Conservation (phyloP, 2,888 invertebrate genomes). For the Monopis laevigella region DNA sequence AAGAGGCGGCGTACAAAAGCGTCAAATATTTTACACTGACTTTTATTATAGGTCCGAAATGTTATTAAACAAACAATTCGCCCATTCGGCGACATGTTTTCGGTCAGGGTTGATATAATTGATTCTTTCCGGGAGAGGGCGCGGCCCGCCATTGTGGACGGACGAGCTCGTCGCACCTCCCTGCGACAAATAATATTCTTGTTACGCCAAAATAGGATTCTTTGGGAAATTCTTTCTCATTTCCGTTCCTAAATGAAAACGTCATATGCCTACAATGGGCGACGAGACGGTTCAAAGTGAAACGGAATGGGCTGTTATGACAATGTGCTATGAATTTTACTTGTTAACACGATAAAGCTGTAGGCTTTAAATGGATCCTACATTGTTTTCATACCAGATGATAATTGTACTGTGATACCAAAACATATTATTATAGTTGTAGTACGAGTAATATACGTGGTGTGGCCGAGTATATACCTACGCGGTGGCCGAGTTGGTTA, state of each 20-base stretch:
- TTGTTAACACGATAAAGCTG: too few relatives aligned
- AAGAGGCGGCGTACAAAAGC: conserved; percentile 42
- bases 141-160: conserved; percentile 38
- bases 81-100: conserved; percentile 57
- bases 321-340: conserved; percentile 41
- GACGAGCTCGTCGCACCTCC: conserved; percentile 26
- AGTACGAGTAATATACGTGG: too few relatives aligned
- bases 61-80: conserved; percentile 68
- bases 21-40: conserved; percentile 53
- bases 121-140: conserved; percentile 50
- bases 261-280: conserved; percentile 45
- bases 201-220: conserved; percentile 39
- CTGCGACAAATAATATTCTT: conserved; percentile 53
- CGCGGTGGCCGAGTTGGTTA: too few relatives aligned
- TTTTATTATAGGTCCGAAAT: conserved; percentile 52
- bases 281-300: conserved; percentile 47
- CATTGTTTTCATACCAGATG: too few relatives aligned
- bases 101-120: conserved; percentile 53
- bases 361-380: too few relatives aligned
- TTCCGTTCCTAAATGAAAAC: conserved; percentile 55
- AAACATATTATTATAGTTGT: too few relatives aligned
- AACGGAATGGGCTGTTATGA: conserved; percentile 60
- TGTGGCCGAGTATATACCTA: too few relatives aligned
- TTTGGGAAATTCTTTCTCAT: conserved; percentile 55
- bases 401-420: too few relatives aligned